Percentiles rank a stretch among this genome's conserved stretches.
These are phyloP conservation scores for Gadus macrocephalus DNA, from an alignment of 2,113 vertebrate genomes.

Conservation along the genomic window DNA sequence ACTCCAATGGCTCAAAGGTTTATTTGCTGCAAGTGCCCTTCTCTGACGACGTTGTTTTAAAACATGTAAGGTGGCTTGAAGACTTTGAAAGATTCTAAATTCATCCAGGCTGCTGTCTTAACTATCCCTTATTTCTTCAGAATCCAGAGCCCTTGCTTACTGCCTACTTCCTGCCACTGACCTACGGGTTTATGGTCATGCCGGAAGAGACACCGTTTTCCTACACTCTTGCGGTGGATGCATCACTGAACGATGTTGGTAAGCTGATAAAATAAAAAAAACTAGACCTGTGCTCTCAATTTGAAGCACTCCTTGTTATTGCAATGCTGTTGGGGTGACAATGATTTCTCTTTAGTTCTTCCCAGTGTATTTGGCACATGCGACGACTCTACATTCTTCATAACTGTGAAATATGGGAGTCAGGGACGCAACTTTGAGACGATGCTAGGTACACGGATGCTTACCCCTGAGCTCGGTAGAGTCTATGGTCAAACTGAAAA, in stretches of 20 bases:
- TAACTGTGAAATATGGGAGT: constrained; percentile 51
- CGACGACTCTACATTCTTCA: constrained; percentile 55
- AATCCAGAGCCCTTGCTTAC: constrained; percentile 45
- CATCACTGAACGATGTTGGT: constrained; percentile 60
- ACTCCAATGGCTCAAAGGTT: constrained; percentile 64
- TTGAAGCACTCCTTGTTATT: neutral
- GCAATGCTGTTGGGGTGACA: neutral
- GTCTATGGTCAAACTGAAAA: constrained; percentile 45
- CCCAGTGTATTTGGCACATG: constrained; percentile 60
- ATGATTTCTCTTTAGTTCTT: constrained; percentile 41
- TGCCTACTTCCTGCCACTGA: constrained; percentile 49
- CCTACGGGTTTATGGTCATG: constrained; percentile 59
- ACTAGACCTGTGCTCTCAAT: neutral
- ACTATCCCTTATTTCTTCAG: constrained; percentile 34
- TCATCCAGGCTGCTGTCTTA: neutral
- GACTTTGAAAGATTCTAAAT: too few species aligned
- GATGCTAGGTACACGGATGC: constrained; percentile 27
- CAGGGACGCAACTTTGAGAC: constrained; percentile 48
- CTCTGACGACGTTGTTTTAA: constrained; percentile 56
- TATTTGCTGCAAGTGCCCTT: constrained; percentile 70
- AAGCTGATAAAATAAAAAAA: constrained; percentile 6
- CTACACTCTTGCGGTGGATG: constrained; percentile 35
- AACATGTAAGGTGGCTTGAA: constrained; percentile 55
- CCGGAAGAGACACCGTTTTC: constrained; percentile 61
- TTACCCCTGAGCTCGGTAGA: constrained; percentile 35